Percentiles rank a stretch among this genome's conserved stretches.
Conservation (phyloP, 2,113 vertebrate genomes). For the Uropsilus gracilis region DNA sequence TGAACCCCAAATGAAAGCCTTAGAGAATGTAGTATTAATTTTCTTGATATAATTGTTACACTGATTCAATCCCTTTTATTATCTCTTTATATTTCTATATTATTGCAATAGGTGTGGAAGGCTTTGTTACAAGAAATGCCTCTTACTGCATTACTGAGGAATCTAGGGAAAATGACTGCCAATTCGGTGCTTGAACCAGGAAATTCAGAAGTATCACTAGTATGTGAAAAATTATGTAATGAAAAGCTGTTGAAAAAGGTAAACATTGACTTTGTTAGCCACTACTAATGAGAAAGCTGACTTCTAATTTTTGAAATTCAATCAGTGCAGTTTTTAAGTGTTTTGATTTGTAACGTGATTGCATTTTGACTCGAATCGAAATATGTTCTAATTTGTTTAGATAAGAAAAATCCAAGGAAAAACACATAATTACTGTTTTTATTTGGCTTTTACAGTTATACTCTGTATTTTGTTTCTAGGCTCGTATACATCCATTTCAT, state of each 20-base stretch:
- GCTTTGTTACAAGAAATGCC: conserved; percentile 96
- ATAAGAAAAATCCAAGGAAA: background rate
- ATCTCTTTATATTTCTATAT: conserved; percentile 7
- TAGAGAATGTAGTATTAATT: background rate
- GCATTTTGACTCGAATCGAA: background rate
- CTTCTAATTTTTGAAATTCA: conserved; percentile 36
- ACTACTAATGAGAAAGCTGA: background rate
- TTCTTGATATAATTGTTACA: background rate
- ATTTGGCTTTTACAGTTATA: conserved; percentile 25
- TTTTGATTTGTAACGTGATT: background rate
- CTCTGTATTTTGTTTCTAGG: conserved; percentile 82
- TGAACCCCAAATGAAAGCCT: background rate
- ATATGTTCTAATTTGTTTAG: no score
- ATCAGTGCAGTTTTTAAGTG: background rate
- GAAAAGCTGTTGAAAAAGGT: conserved; percentile 92
- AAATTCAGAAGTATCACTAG: conserved; percentile 88
- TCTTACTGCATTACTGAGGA: conserved; percentile 88
- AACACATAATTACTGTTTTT: conserved; percentile 11
- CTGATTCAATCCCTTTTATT: background rate
- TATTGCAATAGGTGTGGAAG: conserved; percentile 90
- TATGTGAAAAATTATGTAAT: conserved; percentile 93
- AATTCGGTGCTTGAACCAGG: conserved; percentile 90
- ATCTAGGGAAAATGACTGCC: conserved; percentile 93
- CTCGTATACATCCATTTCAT: conserved; percentile 92
- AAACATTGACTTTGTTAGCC: conserved; percentile 25